Conservation (phyloP, 2,797 vertebrate genomes). For the Okamejei kenojei region DNA sequence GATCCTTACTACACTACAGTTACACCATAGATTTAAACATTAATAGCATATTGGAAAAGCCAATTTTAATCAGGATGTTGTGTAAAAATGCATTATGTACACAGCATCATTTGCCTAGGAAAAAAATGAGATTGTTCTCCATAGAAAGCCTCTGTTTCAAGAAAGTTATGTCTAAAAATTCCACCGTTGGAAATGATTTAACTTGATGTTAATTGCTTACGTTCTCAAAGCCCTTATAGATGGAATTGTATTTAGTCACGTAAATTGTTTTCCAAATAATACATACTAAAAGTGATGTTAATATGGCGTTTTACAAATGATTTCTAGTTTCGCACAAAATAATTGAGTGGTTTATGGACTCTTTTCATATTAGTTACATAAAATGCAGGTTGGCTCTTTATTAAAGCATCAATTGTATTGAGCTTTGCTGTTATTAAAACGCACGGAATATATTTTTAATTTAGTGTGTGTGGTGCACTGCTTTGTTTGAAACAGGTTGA, state of each 20-base stretch:
- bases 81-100: neutral
- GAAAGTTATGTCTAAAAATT: neutral
- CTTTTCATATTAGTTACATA: slow-evolving; percentile 24
- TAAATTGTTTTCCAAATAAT: slow-evolving; percentile 21
- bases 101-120: neutral
- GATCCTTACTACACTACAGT: neutral
- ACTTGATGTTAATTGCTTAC: neutral
- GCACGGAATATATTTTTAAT: slow-evolving; percentile 1
- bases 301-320: neutral
- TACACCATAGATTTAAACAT: neutral
- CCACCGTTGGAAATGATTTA: neutral
- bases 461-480: slow-evolving; percentile 45
- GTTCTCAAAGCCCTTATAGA: neutral
- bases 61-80: neutral
- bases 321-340: slow-evolving; percentile 4
- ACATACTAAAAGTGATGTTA: neutral
- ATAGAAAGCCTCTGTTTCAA: neutral
- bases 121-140: neutral
- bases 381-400: neutral
- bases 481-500: slow-evolving; percentile 63
- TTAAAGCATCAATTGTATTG: slow-evolving; percentile 7
- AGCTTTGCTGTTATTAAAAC: neutral
- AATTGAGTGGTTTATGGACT: neutral
- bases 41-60: neutral
- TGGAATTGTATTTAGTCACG: neutral